Conservation (phyloP, 2,797 vertebrate species). For the Alosa sapidissima region DNA sequence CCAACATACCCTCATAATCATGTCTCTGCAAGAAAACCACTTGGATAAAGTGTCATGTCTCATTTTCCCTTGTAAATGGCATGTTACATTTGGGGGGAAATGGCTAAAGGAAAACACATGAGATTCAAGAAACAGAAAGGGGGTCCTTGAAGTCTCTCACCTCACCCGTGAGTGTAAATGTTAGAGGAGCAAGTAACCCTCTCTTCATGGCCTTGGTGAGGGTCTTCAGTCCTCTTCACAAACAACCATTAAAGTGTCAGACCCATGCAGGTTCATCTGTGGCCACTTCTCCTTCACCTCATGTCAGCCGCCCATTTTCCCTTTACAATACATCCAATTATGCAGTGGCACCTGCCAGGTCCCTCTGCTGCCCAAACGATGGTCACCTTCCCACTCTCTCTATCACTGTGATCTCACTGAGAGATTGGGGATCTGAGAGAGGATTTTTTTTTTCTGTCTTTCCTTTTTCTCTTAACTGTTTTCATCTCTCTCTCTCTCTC, state of each 20-base stretch:
- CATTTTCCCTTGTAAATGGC: not conserved
- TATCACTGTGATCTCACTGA: not conserved
- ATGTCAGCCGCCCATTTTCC: not conserved
- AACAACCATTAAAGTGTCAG: not conserved
- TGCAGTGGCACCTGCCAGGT: not conserved
- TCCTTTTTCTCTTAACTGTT: not conserved
- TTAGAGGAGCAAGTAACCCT: not conserved
- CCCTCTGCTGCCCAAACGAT: not conserved
- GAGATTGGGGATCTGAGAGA: not conserved
- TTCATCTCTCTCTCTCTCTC: not conserved
- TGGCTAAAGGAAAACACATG: not conserved
- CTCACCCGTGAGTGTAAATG: not conserved
- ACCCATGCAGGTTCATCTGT: not conserved
- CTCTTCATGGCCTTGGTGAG: not conserved
- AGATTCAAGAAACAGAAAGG: not conserved
- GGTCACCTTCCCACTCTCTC: not conserved
- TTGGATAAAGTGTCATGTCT: not conserved
- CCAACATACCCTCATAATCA: not conserved
- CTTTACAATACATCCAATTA: slow-evolving; percentile 7
- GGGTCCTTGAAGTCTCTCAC: not conserved
- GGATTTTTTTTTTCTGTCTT: not conserved
- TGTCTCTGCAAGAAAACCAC: not conserved
- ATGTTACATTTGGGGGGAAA: not conserved
- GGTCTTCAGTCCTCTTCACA: not conserved
- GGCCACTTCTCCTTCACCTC: slow-evolving; percentile 2